A percentile compares a stretch with the other conserved stretches of the same genome.
Conservation (phyloP, 2,797 vertebrate genomes). For the Dendrocincla fuliginosa region DNA sequence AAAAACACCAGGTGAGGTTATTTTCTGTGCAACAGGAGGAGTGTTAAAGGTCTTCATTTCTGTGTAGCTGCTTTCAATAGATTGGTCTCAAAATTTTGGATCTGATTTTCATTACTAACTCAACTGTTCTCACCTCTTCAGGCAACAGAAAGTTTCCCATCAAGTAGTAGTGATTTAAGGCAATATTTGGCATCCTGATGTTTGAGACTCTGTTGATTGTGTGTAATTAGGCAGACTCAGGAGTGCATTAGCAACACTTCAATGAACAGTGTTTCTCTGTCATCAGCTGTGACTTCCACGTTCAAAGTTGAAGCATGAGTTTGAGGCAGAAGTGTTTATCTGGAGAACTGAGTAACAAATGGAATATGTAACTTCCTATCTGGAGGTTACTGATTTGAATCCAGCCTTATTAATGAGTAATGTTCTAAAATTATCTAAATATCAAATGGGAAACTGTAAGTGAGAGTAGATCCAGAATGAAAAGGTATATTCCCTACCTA, state of each 20-base stretch:
- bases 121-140: slow-evolving; percentile 21
- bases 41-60: not conserved
- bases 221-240: slow-evolving; percentile 43
- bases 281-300: not conserved
- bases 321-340: slow-evolving; percentile 23
- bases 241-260: slow-evolving; percentile 20
- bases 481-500: not conserved
- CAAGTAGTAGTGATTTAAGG: slow-evolving; percentile 46
- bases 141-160: slow-evolving; percentile 15
- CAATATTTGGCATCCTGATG: slow-evolving; percentile 15
- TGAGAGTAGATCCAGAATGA: not conserved
- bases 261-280: not conserved
- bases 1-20: not conserved
- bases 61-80: not conserved
- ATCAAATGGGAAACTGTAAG: not conserved
- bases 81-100: not conserved
- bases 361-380: not conserved
- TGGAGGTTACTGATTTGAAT: slow-evolving; percentile 15
- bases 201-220: slow-evolving; percentile 43
- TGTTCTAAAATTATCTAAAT: not conserved
- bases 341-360: slow-evolving; percentile 20
- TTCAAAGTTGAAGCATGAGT: not conserved
- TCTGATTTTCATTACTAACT: slow-evolving; percentile 14
- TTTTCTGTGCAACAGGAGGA: not conserved
- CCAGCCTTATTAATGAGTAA: not conserved